Conservation (phyloP, 2,888 invertebrate species). For the Agrochola lychnidis region DNA sequence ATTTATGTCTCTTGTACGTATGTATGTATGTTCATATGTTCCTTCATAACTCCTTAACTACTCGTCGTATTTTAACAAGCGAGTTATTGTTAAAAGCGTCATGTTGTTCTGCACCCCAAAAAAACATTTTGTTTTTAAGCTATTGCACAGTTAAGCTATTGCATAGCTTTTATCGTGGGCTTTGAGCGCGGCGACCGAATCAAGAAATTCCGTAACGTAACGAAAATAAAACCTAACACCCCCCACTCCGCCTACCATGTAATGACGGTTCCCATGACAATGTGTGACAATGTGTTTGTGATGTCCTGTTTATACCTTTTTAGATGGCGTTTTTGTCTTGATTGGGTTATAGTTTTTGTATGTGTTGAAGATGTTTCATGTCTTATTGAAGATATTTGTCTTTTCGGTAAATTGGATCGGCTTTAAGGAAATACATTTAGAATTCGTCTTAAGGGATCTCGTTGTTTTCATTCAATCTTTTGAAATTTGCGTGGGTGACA, state of each 20-base stretch:
- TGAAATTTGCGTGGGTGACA: neutral
- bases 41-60: neutral
- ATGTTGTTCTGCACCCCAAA: neutral
- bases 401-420: neutral
- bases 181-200: too few relatives aligned
- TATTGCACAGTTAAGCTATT: too few relatives aligned
- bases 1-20: neutral
- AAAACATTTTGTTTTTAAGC: neutral
- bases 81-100: neutral
- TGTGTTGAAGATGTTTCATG: neutral
- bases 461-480: neutral
- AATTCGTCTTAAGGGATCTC: neutral
- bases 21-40: neutral
- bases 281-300: too few relatives aligned
- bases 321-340: neutral
- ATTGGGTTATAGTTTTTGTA: too few relatives aligned
- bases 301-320: too few relatives aligned
- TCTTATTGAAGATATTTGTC: neutral
- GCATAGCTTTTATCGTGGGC: too few relatives aligned
- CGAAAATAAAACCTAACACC: too few relatives aligned
- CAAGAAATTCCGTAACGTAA: too few relatives aligned
- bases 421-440: neutral
- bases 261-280: too few relatives aligned
- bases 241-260: too few relatives aligned
- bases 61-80: neutral